Base-by-base conservation (phyloP, 1,140 invertebrate species). In the Tetraneura akinire region DNA sequence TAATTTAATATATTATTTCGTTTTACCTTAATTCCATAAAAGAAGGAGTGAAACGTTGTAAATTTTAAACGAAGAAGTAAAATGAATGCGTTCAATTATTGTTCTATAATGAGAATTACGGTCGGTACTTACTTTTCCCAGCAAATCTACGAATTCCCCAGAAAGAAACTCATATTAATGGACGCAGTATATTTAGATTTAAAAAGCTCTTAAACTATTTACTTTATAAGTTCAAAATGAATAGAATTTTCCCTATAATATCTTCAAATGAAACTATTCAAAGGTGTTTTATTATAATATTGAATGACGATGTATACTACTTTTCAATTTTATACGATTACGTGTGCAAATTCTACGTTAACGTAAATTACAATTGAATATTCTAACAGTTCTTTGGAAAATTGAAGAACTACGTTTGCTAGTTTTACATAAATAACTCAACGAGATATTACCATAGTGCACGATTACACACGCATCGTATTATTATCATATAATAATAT, bases 391-490 rank as follows among this genome's bases (percentile, higher is more conserved):
- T 68, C 37, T 45, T 45, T 68, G 37, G 64, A 68, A 68, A 68
- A 68, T 68, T 68, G 64, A 11, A 68, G 45, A 68, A 68, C n/a
- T n/a, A n/a, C 64, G 37, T 11, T 66, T 66, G 32, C 37, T 32
- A 42, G 62, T 66, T 68, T 68, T 16, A 68, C 64, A 68, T 68
- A 45, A 68, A 68, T 68, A 68, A 68, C 37, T 68, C n/a, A 68
- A 45, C 18, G 21, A n/a, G 37, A 42, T 42, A 68, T 68, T 68
- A 68, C n/a, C 64, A 32, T 68, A 68, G 11, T 45, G n/a, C 23
- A 45, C n/a, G n/a, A 23, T 68, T 45, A 45, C 49, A 51, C 21
- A 5, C 11, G 11, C 9, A 45, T 11, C n/a, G 23, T 68, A 68
- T 37, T 37, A 37, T 37, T 37, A 37, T 37, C 8, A 4, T 37